Conservation (phyloP, 2,113 vertebrate genomes). For the Phocoena sinus region DNA sequence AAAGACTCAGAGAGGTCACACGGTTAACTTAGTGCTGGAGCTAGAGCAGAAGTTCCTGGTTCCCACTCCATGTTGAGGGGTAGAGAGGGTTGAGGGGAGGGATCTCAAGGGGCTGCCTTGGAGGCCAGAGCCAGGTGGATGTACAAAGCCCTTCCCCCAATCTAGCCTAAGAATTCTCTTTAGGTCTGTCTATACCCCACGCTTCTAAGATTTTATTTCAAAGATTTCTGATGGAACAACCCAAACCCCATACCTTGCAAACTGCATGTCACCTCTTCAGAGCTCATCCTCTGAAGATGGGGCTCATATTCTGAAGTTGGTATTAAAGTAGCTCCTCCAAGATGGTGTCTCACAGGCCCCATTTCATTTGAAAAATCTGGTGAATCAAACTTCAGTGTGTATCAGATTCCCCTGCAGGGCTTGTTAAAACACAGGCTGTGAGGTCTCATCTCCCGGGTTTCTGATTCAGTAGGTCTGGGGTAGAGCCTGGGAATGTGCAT, state of each 20-base stretch:
- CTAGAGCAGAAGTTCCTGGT: not conserved
- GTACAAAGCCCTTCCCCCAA: not conserved
- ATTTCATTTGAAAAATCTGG: not conserved
- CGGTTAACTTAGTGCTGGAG: not conserved
- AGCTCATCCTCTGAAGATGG: not conserved
- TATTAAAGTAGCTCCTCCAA: not conserved
- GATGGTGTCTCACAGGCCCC: not conserved
- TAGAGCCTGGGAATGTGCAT: not conserved
- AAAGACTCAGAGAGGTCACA: not conserved
- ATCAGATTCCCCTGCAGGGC: not conserved
- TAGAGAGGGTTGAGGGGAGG: rapidly evolving
- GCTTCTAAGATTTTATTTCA: not conserved
- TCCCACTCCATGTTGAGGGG: not conserved
- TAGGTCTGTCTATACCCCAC: not conserved
- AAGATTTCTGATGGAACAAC: not conserved
- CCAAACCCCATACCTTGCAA: not conserved
- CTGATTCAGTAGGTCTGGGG: not conserved
- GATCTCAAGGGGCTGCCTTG: not conserved
- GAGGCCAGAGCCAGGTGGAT: not conserved
- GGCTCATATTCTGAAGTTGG: too few relatives aligned
- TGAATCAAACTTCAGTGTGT: not conserved
- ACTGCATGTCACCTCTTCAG: not conserved
- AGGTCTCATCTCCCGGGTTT: not conserved
- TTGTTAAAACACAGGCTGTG: not conserved
- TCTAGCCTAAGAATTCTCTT: not conserved